Base-by-base conservation (phyloP, 1,140 invertebrate species). In the Colletes gigas region DNA sequence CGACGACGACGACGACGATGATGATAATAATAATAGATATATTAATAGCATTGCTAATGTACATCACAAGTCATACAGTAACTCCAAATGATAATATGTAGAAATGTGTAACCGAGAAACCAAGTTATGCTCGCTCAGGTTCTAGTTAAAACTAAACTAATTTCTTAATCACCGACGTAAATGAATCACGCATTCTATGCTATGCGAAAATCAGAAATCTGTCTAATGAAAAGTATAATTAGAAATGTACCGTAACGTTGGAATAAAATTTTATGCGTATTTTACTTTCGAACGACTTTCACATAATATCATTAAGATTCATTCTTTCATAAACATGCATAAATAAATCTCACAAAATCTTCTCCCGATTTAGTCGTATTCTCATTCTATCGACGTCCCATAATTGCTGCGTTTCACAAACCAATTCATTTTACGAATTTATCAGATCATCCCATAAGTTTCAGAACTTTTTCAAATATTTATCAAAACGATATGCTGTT, bases 51-150 rank as follows among this genome's bases (percentile, higher is more conserved):
- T 17, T 69, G 70, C 62, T 81, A 77, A 65, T 70, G 59, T 78
- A 55, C 41, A 82, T 78, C 62, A 78, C 80, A 57, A 55, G 66
- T 70, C 71, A n/a, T 78, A 55, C 17, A 67, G 62, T 44, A 67
- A 80, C 55, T 74, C 19, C 19, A 14, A 21, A 59, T 30, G 14
- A 71, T 9, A 15, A 44, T 21, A 60, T 3, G 44, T 60, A 47
- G n/a, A 47, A 47, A 9, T 47, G 15, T 44, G 12, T 21, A 21
- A 60, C 14, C 10, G 6, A 21, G 57, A 60, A 60, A 47, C 7
- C n/a, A 44, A 50, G n/a, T 44, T 59, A 44, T 39, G 17, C 19
- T 67, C 21, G 14, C 12, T 57, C 17, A 44, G 9, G 10, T 6
- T 60, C 17, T 3, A 10, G 4, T 14, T 44, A 41, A 1, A 19